Conservation (phyloP, 2,797 vertebrate species). For the Mareca penelope region DNA sequence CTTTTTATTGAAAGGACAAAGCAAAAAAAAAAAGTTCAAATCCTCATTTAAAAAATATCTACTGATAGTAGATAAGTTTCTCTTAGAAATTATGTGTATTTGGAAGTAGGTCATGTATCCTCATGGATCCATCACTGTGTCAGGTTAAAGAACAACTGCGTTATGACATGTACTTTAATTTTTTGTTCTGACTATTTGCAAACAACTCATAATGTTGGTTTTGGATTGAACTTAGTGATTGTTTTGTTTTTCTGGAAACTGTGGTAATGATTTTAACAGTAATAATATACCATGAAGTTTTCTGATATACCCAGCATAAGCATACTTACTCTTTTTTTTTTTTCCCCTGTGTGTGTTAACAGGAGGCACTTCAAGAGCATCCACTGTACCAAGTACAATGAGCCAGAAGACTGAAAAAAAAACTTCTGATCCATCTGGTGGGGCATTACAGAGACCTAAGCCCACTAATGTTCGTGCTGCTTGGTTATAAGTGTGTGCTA, state of each 20-base stretch:
- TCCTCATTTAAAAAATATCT: background rate
- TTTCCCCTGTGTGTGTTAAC: constrained; percentile 25
- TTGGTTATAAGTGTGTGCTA: constrained; percentile 79
- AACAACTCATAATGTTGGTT: background rate
- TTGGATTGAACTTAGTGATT: background rate
- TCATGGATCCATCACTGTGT: background rate
- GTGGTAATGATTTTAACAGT: background rate
- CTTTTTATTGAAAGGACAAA: background rate
- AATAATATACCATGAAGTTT: background rate
- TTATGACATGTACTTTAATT: background rate
- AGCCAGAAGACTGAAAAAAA: constrained; percentile 76
- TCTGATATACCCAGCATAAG: background rate
- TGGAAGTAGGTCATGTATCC: background rate
- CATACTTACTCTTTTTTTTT: background rate
- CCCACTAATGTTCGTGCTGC: constrained; percentile 74
- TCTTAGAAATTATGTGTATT: background rate
- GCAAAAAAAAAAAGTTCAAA: background rate
- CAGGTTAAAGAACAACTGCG: background rate
- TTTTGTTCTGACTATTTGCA: background rate
- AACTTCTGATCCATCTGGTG: constrained; percentile 52
- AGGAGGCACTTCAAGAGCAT: constrained; percentile 77
- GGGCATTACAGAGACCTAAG: constrained; percentile 73
- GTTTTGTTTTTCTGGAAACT: background rate
- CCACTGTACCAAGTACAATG: constrained; percentile 59
- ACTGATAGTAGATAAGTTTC: background rate